Evolutionary conservation across 2,797 vertebrate genomes (phyloP).

Genomic region (Pteronotus mesoamericanus): DNA sequence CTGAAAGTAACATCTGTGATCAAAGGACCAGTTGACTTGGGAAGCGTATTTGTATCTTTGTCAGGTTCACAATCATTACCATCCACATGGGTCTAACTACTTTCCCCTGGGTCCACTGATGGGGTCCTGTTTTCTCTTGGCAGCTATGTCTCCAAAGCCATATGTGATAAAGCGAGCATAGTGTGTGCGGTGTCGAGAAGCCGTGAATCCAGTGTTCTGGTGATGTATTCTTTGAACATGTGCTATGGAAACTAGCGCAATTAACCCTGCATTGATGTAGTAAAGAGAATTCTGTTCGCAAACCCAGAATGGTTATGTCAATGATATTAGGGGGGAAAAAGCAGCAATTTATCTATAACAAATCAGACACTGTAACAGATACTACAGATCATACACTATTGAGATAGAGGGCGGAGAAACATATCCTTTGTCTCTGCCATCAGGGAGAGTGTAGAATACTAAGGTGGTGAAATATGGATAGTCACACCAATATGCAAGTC

Average conservation of each 20-base stretch:
- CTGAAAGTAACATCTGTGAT: not conserved
- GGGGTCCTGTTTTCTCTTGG: not conserved
- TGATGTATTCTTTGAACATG: not conserved
- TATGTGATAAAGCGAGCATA: not conserved
- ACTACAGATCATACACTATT: not conserved
- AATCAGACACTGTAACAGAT: not conserved
- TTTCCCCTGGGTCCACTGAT: not conserved
- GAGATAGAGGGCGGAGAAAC: not conserved
- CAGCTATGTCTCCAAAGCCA: not conserved
- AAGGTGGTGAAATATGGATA: not conserved
- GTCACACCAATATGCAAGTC: not conserved
- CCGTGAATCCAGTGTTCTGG: not conserved
- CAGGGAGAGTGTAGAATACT: not conserved
- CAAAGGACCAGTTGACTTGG: not conserved
- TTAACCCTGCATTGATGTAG: not conserved
- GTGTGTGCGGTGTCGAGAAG: not conserved
- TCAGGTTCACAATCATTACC: not conserved
- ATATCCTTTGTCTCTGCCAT: not conserved
- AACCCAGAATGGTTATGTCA: not conserved
- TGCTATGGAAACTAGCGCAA: not conserved
- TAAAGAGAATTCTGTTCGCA: conserved; percentile 36
- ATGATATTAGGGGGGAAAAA: not conserved
- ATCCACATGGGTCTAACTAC: not conserved
- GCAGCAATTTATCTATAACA: not conserved
- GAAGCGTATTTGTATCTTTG: not conserved